phyloP scores from a whole-genome alignment of 2,888 invertebrate genomes.

The Minunthozetes semirufus region DNA sequence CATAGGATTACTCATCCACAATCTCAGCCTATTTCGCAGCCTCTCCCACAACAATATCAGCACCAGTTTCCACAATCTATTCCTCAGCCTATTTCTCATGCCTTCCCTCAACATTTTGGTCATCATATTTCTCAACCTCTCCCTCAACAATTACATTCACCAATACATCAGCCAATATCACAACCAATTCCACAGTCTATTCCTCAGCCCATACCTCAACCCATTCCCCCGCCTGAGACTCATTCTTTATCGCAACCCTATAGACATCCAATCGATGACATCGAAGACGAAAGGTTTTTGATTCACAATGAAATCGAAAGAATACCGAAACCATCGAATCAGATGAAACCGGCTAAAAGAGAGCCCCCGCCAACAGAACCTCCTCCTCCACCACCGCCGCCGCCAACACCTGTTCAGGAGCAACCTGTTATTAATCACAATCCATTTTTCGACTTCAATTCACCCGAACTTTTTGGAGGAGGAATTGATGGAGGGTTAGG shows the following conservation, averaged over 20 bases:
- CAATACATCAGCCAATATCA: background rate
- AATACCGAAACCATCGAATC: conserved; percentile 8
- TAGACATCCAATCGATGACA: background rate
- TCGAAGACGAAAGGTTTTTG: conserved; percentile 2
- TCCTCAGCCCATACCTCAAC: background rate
- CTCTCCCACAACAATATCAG: background rate
- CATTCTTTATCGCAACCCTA: too few species aligned
- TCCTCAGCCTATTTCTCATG: background rate
- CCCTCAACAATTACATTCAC: background rate
- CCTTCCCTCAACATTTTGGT: background rate
- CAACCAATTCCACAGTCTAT: background rate
- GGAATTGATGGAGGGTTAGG: too few species aligned
- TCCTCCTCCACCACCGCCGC: background rate
- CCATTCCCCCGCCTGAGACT: background rate
- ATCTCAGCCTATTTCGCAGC: conserved; percentile 5
- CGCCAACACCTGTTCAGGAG: background rate
- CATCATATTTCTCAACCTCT: background rate
- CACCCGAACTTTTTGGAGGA: background rate
- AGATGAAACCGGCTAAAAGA: background rate
- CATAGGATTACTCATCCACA: background rate
- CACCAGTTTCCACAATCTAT: background rate
- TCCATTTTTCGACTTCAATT: conserved; percentile 9
- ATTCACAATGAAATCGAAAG: conserved; percentile 19
- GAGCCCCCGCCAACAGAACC: background rate
- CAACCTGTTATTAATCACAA: too few species aligned